These are phyloP conservation scores for Leuctra nigra DNA, from an alignment of 2,888 invertebrate species.

Conservation along the genomic window DNA sequence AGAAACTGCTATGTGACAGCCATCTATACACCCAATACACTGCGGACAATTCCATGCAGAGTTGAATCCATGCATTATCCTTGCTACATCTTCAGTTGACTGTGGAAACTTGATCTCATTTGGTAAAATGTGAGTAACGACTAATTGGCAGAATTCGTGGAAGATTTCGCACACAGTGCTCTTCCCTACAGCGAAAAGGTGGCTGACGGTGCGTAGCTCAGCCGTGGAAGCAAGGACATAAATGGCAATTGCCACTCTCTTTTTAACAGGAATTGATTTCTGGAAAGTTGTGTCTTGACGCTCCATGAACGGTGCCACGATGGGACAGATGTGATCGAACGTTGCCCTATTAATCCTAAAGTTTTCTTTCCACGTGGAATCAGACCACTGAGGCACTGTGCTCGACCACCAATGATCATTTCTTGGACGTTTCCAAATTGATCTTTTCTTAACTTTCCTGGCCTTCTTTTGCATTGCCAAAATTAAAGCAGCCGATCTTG, in stretches of 20 bases:
- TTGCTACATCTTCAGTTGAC: constrained; percentile 2
- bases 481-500: not conserved
- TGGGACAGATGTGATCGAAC: not conserved
- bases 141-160: constrained; percentile 19
- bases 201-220: constrained; percentile 18
- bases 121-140: constrained; percentile 2
- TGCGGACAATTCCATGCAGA: constrained; percentile 19
- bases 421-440: not conserved
- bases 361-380: not conserved
- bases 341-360: not conserved
- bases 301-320: constrained; percentile 3
- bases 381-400: not conserved
- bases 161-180: constrained; percentile 16
- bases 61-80: constrained; percentile 5
- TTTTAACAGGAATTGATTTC: constrained; percentile 13
- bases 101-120: constrained; percentile 13
- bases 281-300: constrained; percentile 12
- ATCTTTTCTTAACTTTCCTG: not conserved
- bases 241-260: constrained; percentile 17
- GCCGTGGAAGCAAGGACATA: constrained; percentile 13
- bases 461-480: not conserved
- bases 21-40: constrained; percentile 18
- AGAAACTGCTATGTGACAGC: constrained; percentile 16
- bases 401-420: not conserved
- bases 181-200: constrained; percentile 16